Evolutionary conservation across 2,888 invertebrate genomes (phyloP).

Genomic region (Ophion ellenae): DNA sequence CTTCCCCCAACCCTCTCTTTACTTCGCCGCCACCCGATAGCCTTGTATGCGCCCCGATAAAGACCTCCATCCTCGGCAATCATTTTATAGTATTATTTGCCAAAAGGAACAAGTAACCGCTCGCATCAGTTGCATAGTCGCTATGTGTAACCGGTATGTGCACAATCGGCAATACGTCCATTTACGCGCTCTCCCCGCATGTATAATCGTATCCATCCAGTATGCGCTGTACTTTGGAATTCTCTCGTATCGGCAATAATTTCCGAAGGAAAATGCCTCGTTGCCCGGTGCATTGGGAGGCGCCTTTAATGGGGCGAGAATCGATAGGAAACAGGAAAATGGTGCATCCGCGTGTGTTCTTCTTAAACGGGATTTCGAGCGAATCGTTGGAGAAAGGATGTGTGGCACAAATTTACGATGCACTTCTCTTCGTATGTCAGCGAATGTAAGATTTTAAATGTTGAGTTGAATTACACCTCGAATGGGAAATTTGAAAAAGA

Average conservation of each 20-base stretch:
- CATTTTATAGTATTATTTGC: slow-evolving; percentile 65
- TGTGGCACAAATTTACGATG: no score
- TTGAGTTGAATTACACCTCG: no score
- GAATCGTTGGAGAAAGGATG: not conserved
- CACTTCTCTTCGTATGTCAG: no score
- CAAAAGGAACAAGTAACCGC: slow-evolving; percentile 48
- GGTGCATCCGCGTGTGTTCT: not conserved
- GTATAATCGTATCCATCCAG: slow-evolving; percentile 44
- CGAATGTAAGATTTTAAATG: no score
- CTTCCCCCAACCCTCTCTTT: slow-evolving; percentile 3
- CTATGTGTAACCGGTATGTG: slow-evolving; percentile 27
- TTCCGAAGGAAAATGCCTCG: slow-evolving; percentile 29
- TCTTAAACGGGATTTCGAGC: not conserved
- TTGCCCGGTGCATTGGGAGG: slow-evolving; percentile 2
- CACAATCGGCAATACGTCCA: slow-evolving; percentile 23
- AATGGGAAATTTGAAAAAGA: no score
- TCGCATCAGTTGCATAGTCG: slow-evolving; percentile 24
- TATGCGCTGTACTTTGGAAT: slow-evolving; percentile 28
- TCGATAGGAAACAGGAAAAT: slow-evolving; percentile 1
- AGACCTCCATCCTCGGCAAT: slow-evolving; percentile 59
- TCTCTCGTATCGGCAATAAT: slow-evolving; percentile 20
- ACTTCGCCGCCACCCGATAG: slow-evolving; percentile 43
- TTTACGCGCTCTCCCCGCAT: slow-evolving; percentile 46
- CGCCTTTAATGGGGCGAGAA: not conserved
- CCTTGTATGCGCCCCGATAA: slow-evolving; percentile 55